A percentile compares a stretch with the other conserved stretches of the same genome.
These are phyloP conservation scores for Clarias macrocephalus DNA, from an alignment of 2,113 vertebrate species.

Conservation along the genomic window DNA sequence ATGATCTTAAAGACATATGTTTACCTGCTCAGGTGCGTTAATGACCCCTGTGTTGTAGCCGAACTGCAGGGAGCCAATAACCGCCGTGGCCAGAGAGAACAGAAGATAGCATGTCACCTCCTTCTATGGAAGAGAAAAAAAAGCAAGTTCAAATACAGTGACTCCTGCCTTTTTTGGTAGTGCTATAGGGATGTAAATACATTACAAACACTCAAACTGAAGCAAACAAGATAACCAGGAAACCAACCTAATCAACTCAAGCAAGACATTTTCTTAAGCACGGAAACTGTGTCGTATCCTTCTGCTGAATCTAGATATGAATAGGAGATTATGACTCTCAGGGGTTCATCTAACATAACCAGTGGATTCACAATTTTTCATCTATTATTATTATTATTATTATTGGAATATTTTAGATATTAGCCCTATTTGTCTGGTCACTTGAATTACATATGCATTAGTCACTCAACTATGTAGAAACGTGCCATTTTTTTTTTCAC, in stretches of 20 bases:
- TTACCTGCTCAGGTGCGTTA: slow-evolving; percentile 87
- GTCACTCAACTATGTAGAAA: too few species aligned
- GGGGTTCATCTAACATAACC: not conserved
- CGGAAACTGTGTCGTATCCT: not conserved
- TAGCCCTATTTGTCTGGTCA: not conserved
- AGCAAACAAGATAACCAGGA: not conserved
- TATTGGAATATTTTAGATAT: not conserved
- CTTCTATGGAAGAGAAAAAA: slow-evolving; percentile 53
- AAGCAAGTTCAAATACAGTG: not conserved
- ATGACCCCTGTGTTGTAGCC: slow-evolving; percentile 96
- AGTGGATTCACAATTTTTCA: not conserved
- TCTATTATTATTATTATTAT: not conserved
- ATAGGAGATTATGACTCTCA: not conserved
- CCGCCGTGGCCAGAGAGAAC: slow-evolving; percentile 77
- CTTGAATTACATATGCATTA: not conserved
- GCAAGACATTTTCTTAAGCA: not conserved
- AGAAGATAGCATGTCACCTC: slow-evolving; percentile 78
- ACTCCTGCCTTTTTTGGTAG: not conserved
- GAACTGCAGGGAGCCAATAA: slow-evolving; percentile 90
- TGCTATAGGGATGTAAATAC: not conserved
- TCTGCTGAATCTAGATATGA: slow-evolving; percentile 41
- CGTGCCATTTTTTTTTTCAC: too few species aligned
- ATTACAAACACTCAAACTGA: not conserved
- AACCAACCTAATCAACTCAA: not conserved
- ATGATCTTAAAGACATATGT: slow-evolving; percentile 21